Evolutionary conservation across 2,797 vertebrate species (phyloP).

Genomic region (Pampus argenteus): DNA sequence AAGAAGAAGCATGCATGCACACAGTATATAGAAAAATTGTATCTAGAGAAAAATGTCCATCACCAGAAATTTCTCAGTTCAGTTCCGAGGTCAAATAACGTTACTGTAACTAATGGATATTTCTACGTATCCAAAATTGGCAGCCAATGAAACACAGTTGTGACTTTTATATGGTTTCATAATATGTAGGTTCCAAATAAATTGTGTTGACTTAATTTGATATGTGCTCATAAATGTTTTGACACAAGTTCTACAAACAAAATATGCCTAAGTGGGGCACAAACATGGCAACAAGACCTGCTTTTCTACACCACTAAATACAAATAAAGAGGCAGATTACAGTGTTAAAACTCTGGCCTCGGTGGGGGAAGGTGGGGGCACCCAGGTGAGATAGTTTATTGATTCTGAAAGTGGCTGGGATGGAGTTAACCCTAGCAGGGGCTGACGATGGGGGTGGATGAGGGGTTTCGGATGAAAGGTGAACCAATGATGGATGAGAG

Average conservation of each 20-base stretch:
- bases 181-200: background rate
- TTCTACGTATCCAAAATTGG: background rate
- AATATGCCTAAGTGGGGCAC: background rate
- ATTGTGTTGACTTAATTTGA: background rate
- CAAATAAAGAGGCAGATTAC: conserved; percentile 18
- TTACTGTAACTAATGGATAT: conserved; percentile 8
- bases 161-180: background rate
- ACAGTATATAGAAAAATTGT: conserved; percentile 9
- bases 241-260: too few relatives aligned
- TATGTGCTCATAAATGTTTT: background rate
- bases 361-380: conserved; percentile 35
- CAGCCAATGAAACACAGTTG: background rate
- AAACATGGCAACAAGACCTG: conserved; percentile 8
- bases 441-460: conserved; percentile 55
- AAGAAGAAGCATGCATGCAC: background rate
- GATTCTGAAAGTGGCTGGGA: conserved; percentile 69
- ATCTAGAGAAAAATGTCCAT: background rate
- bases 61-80: conserved; percentile 1
- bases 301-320: conserved; percentile 1
- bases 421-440: conserved; percentile 63
- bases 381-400: conserved; percentile 70
- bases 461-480: conserved; percentile 74
- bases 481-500: conserved; percentile 75
- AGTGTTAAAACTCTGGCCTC: conserved; percentile 19
- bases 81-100: background rate